Conservation (phyloP, 2,888 invertebrate genomes). For the Hetaerina titia region DNA sequence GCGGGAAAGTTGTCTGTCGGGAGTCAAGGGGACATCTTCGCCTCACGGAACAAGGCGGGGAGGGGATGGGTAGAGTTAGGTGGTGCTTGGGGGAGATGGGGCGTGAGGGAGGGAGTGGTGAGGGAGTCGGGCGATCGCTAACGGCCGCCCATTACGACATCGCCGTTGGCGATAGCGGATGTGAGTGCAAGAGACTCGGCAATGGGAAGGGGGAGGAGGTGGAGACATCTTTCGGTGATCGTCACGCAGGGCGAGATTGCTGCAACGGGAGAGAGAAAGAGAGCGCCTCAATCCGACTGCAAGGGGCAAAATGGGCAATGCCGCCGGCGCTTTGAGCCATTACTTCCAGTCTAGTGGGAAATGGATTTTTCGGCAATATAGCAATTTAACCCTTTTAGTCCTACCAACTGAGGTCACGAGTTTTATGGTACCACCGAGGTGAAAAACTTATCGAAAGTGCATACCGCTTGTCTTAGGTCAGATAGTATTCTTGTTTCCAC, state of each 20-base stretch:
- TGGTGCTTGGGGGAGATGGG: neutral
- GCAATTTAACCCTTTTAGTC: slow-evolving; percentile 3
- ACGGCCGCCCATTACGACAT: neutral
- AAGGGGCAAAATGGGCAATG: neutral
- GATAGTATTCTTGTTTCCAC: neutral
- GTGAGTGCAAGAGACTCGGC: neutral
- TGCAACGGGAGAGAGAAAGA: neutral
- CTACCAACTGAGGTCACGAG: neutral
- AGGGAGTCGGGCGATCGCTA: neutral
- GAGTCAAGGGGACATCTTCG: neutral
- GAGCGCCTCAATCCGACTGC: neutral
- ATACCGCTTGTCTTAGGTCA: neutral
- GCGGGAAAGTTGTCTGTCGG: neutral
- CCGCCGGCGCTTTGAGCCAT: neutral
- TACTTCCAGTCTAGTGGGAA: neutral
- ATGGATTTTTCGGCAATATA: neutral
- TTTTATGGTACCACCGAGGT: neutral
- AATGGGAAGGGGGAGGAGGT: neutral
- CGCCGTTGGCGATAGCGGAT: neutral
- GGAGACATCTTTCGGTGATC: slow-evolving; percentile 16
- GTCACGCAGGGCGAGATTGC: neutral
- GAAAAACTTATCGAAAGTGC: neutral
- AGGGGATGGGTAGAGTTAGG: neutral
- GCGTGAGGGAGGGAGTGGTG: neutral
- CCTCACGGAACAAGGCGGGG: neutral